These are phyloP conservation scores for Poecilia velifera DNA, from an alignment of 2,797 vertebrate species.

Conservation along the genomic window DNA sequence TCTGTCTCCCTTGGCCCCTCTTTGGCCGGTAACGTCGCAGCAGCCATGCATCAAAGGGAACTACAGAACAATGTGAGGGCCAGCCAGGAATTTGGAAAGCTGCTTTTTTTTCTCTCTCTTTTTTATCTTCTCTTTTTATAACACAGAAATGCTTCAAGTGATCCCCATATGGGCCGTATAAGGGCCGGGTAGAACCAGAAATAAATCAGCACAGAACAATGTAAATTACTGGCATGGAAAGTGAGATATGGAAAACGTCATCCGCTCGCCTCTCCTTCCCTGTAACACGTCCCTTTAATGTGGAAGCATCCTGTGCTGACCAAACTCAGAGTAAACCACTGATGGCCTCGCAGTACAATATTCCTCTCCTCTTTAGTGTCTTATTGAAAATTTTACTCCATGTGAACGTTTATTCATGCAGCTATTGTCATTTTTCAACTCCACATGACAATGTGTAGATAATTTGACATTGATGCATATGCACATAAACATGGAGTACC, in stretches of 20 bases:
- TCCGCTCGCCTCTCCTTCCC: conserved; percentile 52
- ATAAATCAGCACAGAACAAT: conserved; percentile 39
- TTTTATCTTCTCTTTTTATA: conserved; percentile 19
- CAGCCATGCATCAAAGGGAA: conserved; percentile 79
- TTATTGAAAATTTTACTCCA: conserved; percentile 48
- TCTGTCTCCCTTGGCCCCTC: conserved; percentile 54
- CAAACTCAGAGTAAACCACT: conserved; percentile 32
- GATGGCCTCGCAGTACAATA: conserved; percentile 38
- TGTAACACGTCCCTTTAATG: conserved; percentile 47
- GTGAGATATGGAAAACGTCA: conserved; percentile 29
- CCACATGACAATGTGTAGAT: conserved; percentile 13
- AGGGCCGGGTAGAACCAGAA: conserved; percentile 26
- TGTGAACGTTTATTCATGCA: conserved; percentile 47
- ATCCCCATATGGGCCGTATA: conserved; percentile 55
- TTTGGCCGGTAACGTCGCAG: conserved; percentile 71
- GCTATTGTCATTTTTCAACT: conserved; percentile 39
- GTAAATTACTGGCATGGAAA: conserved; percentile 36
- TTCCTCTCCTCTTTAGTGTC: conserved; percentile 50
- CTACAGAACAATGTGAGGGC: conserved; percentile 76
- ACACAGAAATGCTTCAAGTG: conserved; percentile 68
- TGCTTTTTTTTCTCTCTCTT: conserved; percentile 21
- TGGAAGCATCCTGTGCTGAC: conserved; percentile 38
- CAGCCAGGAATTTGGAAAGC: conserved; percentile 76
- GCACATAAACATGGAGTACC: conserved; percentile 44
- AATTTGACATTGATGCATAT: conserved; percentile 7